Conservation (phyloP, 2,797 vertebrate genomes). For the Tympanoctomys barrerae region DNA sequence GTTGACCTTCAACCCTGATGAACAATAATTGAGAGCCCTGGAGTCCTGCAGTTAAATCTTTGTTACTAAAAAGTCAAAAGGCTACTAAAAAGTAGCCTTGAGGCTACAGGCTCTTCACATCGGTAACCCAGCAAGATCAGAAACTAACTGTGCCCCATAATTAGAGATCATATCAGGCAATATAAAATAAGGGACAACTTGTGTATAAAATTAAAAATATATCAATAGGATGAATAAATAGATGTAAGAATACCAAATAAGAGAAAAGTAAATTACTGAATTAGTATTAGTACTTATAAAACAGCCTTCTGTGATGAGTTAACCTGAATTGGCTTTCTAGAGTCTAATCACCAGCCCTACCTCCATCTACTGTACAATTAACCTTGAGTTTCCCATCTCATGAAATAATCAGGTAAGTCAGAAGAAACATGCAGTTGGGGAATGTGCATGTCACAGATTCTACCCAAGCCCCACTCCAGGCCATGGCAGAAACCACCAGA, state of each 20-base stretch:
- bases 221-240: constrained; percentile 17
- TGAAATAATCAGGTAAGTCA: not conserved
- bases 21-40: not conserved
- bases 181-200: not conserved
- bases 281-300: not conserved
- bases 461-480: not conserved
- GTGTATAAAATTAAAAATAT: not conserved
- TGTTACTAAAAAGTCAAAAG: not conserved
- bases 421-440: not conserved
- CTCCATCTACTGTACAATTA: constrained; percentile 6
- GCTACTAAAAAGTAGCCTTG: too few species aligned
- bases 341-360: not conserved
- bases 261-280: constrained; percentile 33
- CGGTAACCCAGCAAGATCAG: not conserved
- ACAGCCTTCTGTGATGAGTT: not conserved
- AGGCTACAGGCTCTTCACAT: not conserved
- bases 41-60: not conserved
- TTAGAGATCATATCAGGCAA: not conserved
- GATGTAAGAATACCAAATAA: not conserved
- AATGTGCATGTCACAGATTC: not conserved
- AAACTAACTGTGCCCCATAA: not conserved
- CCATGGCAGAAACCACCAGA: not conserved
- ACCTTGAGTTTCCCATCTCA: not conserved
- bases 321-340: not conserved
- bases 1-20: not conserved